A percentile compares a stretch with the other conserved stretches of the same genome.
Conservation (phyloP, 2,113 vertebrate genomes). For the Lycaon pictus region DNA sequence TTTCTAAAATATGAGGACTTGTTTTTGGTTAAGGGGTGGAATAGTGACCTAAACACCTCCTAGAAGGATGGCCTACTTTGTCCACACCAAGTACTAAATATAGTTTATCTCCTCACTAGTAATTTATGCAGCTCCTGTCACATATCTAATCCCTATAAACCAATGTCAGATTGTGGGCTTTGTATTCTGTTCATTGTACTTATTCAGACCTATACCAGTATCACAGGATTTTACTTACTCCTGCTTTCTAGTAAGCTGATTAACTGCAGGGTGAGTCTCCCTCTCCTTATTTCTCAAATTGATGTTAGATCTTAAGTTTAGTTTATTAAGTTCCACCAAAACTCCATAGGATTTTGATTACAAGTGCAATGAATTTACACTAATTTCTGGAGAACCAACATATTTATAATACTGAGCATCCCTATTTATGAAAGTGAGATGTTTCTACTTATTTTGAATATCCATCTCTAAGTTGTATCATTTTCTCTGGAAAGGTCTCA, state of each 20-base stretch:
- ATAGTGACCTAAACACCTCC: not conserved
- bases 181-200: not conserved
- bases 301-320: conserved; percentile 25
- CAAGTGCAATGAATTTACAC: not conserved
- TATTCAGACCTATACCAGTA: not conserved
- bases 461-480: not conserved
- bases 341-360: not conserved
- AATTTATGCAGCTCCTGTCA: not conserved
- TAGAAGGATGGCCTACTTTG: not conserved
- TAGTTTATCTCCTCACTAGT: not conserved
- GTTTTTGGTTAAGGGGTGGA: not conserved
- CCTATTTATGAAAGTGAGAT: not conserved
- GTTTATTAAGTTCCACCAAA: not conserved
- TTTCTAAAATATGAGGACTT: not conserved
- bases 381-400: not conserved
- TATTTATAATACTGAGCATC: not conserved
- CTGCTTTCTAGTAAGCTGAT: not conserved
- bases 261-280: not conserved
- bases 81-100: not conserved
- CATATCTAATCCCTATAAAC: not conserved
- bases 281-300: not conserved
- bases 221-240: not conserved
- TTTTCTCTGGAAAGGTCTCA: not conserved
- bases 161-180: not conserved
- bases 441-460: conserved; percentile 51